Base-by-base conservation (phyloP, 1,140 invertebrate species). In the Propsilocerus akamusi region DNA sequence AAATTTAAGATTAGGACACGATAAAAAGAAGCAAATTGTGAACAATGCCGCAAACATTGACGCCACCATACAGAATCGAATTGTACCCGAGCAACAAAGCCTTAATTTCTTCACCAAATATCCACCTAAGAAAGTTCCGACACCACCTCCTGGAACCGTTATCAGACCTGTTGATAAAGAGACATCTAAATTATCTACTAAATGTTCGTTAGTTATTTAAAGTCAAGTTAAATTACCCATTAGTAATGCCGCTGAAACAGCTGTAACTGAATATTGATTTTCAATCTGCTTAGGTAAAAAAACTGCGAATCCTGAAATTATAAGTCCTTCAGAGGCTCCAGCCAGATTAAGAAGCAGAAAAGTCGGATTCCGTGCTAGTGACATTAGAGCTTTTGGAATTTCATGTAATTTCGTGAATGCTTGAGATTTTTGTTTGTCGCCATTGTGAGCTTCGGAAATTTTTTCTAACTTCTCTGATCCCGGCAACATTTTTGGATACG, bases 281-380 rank as follows among this genome's bases (percentile, higher is more conserved):
- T 91, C 83, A 47, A 90, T 82, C 49, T 82, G 72, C 60, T 90
- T 90, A 0, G 86, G 86, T 50, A 86, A 65, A 58, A 89, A 90
- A 0, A 84, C 81, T 1, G 83, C 81, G 57, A 89, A 85, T 0
- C 85, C 86, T 0, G 81, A 76, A 5, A 89, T 73, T 0, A 88
- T 66, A 56, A 87, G 67, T 14, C 84, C 83, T 63, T 89, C 85
- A 41, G 74, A 77, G 0, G 83, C 81, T 2, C 81, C 83, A 3
- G 83, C 84, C 49, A 88, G 58, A 57, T 83, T 87, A 2, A 90
- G 62, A 63, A 83, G 82, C 59, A 86, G 73, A 64, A 89, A 90
- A 2, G 83, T 84, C 0, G 83, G 81, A 64, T 89, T 89, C 25
- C 62, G 68, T 2, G 86, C 64, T 1, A 89, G 65, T 2, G 75